Conservation (phyloP, 2,113 vertebrate species). For the Trematocara macrostoma region DNA sequence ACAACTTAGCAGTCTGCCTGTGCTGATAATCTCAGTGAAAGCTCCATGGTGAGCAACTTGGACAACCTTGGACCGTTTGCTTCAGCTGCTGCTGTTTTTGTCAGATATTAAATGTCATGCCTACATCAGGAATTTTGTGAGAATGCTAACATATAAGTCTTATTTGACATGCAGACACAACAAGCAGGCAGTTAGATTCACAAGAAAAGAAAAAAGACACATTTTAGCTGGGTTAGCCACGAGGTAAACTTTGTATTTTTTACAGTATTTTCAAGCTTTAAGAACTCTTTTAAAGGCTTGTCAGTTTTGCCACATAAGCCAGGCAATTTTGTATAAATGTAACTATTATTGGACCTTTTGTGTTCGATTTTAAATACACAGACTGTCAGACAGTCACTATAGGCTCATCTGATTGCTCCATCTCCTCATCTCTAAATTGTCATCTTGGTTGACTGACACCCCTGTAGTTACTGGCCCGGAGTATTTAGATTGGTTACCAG, state of each 20-base stretch:
- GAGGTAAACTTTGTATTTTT: neutral
- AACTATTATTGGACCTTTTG: neutral
- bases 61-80: neutral
- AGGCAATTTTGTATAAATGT: neutral
- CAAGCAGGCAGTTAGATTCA: neutral
- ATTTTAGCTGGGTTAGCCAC: neutral
- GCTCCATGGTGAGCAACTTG: neutral
- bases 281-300: neutral
- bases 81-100: neutral
- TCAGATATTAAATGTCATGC: neutral
- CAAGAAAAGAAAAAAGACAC: neutral
- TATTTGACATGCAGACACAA: neutral
- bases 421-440: conserved; percentile 44
- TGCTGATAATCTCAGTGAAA: neutral
- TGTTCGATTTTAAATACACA: neutral
- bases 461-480: conserved; percentile 48
- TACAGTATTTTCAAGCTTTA: neutral
- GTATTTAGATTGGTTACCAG: conserved; percentile 28
- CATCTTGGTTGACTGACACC: conserved; percentile 59
- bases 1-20: neutral
- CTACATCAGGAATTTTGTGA: neutral
- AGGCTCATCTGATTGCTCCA: conserved; percentile 27
- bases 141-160: neutral
- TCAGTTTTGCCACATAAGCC: neutral
- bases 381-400: conserved; percentile 2